Evolutionary conservation across 2,113 vertebrate species (phyloP).

Genomic region (Pseudonaja textilis): DNA sequence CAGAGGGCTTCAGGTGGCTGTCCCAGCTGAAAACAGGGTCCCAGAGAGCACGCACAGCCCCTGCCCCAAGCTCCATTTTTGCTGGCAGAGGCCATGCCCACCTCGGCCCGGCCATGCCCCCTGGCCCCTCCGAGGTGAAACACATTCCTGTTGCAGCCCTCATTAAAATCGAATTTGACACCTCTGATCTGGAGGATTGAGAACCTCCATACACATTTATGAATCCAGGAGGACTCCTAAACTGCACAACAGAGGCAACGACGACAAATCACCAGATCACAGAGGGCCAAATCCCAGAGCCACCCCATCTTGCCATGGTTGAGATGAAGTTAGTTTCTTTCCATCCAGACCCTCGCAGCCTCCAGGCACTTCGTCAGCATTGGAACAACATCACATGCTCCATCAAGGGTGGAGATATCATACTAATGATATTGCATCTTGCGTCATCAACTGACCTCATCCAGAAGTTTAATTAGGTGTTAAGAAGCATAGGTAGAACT

Average conservation of each 20-base stretch:
- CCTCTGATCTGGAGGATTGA: too few relatives aligned
- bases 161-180: too few relatives aligned
- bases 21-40: too few relatives aligned
- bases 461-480: background rate
- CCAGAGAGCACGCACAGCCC: too few relatives aligned
- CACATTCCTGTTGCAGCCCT: too few relatives aligned
- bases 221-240: background rate
- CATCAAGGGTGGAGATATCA: background rate
- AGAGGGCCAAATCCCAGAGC: background rate
- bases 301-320: background rate
- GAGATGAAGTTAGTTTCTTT: background rate
- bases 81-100: too few relatives aligned
- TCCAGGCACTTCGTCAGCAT: background rate
- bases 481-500: background rate
- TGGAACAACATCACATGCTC: background rate
- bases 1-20: too few relatives aligned
- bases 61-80: too few relatives aligned
- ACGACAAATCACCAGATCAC: background rate
- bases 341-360: background rate
- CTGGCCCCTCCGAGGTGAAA: too few relatives aligned
- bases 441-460: background rate
- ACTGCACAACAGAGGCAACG: background rate
- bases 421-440: background rate
- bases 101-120: too few relatives aligned
- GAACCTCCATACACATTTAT: too few relatives aligned